These are phyloP conservation scores for Forficula auricularia DNA, from an alignment of 1,140 invertebrate genomes.

Conservation along the genomic window DNA sequence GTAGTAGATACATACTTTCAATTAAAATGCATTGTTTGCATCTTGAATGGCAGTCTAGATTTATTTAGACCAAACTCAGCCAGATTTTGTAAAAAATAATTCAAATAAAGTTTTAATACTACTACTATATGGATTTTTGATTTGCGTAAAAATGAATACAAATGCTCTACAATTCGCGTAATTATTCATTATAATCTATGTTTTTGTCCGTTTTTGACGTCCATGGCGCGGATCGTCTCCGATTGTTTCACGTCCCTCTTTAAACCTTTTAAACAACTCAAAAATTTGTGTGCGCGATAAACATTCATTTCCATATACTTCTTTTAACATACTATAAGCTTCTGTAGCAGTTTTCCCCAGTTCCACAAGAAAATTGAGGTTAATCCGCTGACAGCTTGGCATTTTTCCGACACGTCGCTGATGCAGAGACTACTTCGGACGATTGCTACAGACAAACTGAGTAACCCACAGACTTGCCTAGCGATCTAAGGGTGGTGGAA, in stretches of 20 bases:
- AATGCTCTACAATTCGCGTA: no score
- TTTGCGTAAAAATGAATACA: no score
- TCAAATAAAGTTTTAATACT: no score
- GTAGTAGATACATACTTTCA: no score
- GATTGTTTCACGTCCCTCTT: neutral
- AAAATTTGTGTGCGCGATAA: slow-evolving; percentile 5
- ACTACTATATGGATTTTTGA: no score
- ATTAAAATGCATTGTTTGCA: no score
- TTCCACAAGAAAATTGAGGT: slow-evolving; percentile 8
- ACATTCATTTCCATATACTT: slow-evolving; percentile 8
- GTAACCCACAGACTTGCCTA: slow-evolving; percentile 1
- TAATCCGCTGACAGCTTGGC: neutral
- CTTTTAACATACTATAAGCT: slow-evolving; percentile 7
- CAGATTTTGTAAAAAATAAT: no score
- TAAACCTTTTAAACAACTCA: slow-evolving; percentile 6
- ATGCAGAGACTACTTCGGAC: neutral
- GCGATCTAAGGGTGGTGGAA: neutral
- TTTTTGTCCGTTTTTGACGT: slow-evolving; percentile 3
- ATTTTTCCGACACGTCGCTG: neutral
- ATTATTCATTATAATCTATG: no score
- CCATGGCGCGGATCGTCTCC: slow-evolving; percentile 2
- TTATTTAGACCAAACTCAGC: no score
- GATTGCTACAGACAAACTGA: slow-evolving; percentile 2
- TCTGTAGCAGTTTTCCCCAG: slow-evolving; percentile 4
- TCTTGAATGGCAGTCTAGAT: no score